Percentiles rank a stretch among this genome's conserved stretches.
Conservation (phyloP, 2,888 invertebrate species). For the Notodonta dromedarius region DNA sequence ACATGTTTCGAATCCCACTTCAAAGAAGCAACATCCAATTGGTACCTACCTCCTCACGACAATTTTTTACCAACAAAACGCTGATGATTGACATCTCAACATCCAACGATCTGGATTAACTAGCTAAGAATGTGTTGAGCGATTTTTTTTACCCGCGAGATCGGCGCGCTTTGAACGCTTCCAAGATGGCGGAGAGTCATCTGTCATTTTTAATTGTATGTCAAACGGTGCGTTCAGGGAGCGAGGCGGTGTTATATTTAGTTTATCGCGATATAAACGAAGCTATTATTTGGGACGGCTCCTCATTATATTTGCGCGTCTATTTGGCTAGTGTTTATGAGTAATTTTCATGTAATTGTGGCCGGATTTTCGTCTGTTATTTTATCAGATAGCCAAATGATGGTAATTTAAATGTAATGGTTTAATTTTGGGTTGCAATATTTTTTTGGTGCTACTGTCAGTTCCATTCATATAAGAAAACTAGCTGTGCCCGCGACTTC, state of each 20-base stretch:
- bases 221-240: slow-evolving; percentile 60
- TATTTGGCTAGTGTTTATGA: slow-evolving; percentile 42
- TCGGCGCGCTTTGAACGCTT: slow-evolving; percentile 65
- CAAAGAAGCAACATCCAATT: slow-evolving; percentile 32
- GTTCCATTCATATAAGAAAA: background rate
- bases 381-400: background rate
- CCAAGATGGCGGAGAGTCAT: slow-evolving; percentile 75
- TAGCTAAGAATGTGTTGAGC: slow-evolving; percentile 67
- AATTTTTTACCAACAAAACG: slow-evolving; percentile 32
- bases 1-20: slow-evolving; percentile 13
- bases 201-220: slow-evolving; percentile 83
- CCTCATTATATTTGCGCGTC: slow-evolving; percentile 67
- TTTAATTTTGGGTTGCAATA: background rate
- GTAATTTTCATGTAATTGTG: slow-evolving; percentile 9
- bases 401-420: background rate
- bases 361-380: background rate
- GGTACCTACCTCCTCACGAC: slow-evolving; percentile 21
- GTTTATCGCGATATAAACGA: slow-evolving; percentile 80
- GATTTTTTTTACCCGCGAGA: slow-evolving; percentile 51
- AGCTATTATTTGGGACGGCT: slow-evolving; percentile 59
- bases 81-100: slow-evolving; percentile 58
- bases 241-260: slow-evolving; percentile 74
- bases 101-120: slow-evolving; percentile 59
- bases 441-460: background rate
- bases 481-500: too few species aligned